phyloP scores from a whole-genome alignment of 2,797 vertebrate species.

The Acanthornis magna region DNA sequence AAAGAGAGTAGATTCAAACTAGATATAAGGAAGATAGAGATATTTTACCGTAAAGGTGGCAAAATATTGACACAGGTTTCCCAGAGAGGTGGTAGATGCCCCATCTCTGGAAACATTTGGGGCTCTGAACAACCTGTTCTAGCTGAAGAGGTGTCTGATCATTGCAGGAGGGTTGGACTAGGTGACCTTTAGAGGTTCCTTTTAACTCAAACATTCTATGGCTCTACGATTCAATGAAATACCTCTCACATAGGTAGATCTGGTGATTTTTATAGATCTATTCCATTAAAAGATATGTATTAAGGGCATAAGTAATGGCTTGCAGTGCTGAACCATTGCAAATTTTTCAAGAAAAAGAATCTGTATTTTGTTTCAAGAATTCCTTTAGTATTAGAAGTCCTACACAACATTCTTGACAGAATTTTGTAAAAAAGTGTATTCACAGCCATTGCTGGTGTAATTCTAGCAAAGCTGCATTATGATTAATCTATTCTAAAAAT shows the following conservation, averaged over 20 bases:
- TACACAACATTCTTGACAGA: neutral
- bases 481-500: neutral
- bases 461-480: neutral
- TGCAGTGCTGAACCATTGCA: neutral
- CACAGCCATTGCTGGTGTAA: neutral
- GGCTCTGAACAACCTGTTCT: neutral
- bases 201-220: neutral
- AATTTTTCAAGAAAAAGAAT: neutral
- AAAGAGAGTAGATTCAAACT: neutral
- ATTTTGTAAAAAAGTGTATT: neutral
- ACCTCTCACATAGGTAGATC: neutral
- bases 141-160: neutral
- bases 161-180: accelerated
- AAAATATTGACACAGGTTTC: neutral
- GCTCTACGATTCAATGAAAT: neutral
- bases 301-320: neutral
- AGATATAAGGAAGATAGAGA: neutral
- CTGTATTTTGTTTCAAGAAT: neutral
- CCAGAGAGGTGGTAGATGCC: neutral
- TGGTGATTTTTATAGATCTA: neutral
- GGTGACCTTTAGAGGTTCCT: neutral
- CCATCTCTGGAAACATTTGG: neutral
- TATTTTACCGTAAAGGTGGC: neutral
- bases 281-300: neutral
- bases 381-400: neutral